phyloP scores from a whole-genome alignment of 2,888 invertebrate species.

The Apomyelois bistriatella region DNA sequence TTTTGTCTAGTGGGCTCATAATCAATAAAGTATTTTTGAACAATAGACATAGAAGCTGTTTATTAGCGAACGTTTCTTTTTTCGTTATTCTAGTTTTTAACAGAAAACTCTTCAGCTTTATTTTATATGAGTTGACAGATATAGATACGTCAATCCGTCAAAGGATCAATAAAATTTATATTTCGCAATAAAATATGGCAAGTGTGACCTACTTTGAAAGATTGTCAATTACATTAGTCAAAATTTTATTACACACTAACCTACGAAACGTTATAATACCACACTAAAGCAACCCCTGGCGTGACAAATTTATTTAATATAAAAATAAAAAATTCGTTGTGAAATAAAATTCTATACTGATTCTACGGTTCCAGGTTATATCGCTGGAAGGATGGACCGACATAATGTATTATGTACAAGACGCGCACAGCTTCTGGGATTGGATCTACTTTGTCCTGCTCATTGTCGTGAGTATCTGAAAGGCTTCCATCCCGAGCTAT shows the following conservation, averaged over 20 bases:
- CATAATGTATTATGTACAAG: conserved; percentile 99
- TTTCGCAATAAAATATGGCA: neutral
- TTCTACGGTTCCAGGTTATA: conserved; percentile 87
- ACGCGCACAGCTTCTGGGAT: conserved; percentile 99
- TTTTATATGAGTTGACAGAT: too few species aligned
- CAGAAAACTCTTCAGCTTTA: too few species aligned
- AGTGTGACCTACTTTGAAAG: neutral
- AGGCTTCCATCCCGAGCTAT: conserved; percentile 17
- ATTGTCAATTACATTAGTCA: conserved; percentile 7
- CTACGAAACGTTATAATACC: neutral
- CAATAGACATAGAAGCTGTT: too few species aligned
- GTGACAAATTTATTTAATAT: too few species aligned
- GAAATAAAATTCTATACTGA: neutral
- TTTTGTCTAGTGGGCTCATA: too few species aligned
- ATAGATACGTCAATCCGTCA: too few species aligned
- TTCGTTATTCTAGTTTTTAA: too few species aligned
- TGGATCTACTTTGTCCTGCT: conserved; percentile 99
- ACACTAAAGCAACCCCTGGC: neutral
- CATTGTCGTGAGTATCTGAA: conserved; percentile 92
- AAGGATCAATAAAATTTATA: neutral
- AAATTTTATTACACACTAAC: conserved; percentile 1
- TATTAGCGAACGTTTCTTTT: too few species aligned
- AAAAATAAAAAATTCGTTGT: too few species aligned
- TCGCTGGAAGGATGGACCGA: conserved; percentile 99
- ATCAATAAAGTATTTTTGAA: too few species aligned